These are phyloP conservation scores for Potamarius usumacintae DNA, from an alignment of 2,113 vertebrate species.

Conservation along the genomic window DNA sequence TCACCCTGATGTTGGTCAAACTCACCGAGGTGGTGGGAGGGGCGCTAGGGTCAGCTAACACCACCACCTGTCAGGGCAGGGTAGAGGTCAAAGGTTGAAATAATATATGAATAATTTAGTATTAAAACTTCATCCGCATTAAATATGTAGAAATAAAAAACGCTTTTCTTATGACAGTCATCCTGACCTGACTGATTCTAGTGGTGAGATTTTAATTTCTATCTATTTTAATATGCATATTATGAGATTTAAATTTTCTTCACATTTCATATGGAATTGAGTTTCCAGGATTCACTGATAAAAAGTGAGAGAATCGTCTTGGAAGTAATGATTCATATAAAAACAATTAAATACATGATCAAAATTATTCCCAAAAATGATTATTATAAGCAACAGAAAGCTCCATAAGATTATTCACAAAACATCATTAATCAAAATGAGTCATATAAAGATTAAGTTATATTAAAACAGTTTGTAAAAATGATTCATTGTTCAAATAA, in stretches of 20 bases:
- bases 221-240: not conserved
- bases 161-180: too few relatives aligned
- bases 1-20: slow-evolving; percentile 90
- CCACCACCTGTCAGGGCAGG: slow-evolving; percentile 82
- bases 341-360: not conserved
- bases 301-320: not conserved
- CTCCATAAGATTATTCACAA: not conserved
- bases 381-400: not conserved
- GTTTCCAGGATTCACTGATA: not conserved
- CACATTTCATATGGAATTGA: not conserved
- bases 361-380: not conserved
- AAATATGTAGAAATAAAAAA: too few relatives aligned
- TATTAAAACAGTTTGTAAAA: not conserved
- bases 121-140: too few relatives aligned
- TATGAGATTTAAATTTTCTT: not conserved
- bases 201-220: not conserved
- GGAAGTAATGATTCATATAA: not conserved
- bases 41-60: slow-evolving; percentile 82
- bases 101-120: too few relatives aligned
- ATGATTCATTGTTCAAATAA: too few relatives aligned
- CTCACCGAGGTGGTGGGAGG: slow-evolving; percentile 74
- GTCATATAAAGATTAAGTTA: not conserved
- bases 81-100: not conserved
- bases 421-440: not conserved
- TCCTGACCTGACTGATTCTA: too few relatives aligned